A percentile compares a stretch with the other conserved stretches of the same genome.
Conservation (phyloP, 2,797 vertebrate genomes). For the Diplodus puntazzo region DNA sequence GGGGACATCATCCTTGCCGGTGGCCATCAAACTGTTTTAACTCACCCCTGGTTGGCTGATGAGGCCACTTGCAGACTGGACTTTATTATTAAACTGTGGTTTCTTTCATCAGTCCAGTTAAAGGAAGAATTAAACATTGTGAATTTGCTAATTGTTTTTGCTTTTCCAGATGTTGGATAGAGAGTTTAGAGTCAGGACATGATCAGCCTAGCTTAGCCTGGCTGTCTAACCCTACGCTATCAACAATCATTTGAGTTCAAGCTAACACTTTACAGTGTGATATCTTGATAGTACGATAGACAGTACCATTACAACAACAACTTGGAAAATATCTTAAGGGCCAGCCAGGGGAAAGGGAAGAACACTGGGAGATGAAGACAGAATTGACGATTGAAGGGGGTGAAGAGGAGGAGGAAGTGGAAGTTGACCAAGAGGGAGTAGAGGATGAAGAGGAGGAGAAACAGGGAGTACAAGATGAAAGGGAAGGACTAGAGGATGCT, state of each 20-base stretch:
- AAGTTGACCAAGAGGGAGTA: constrained; percentile 32
- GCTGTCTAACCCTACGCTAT: not conserved
- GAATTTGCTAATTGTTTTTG: not conserved
- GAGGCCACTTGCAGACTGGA: not conserved
- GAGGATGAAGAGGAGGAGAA: constrained; percentile 29
- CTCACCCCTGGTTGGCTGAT: not conserved
- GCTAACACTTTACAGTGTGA: not conserved
- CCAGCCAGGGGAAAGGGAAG: not conserved
- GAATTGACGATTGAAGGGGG: not conserved
- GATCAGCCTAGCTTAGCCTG: not conserved
- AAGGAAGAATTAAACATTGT: not conserved
- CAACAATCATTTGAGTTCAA: not conserved
- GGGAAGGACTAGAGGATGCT: constrained; percentile 15
- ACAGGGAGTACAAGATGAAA: constrained; percentile 34
- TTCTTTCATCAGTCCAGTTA: not conserved
- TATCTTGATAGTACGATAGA: not conserved
- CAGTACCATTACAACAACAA: not conserved
- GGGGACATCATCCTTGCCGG: not conserved
- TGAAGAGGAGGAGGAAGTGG: constrained; percentile 22
- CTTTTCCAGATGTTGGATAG: not conserved
- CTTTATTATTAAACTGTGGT: not conserved
- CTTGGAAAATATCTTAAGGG: constrained; percentile 2
- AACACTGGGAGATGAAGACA: constrained; percentile 9
- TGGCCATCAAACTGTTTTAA: not conserved
- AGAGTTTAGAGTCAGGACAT: not conserved